Evolutionary conservation across 2,888 invertebrate species (phyloP).

Genomic region (Dryomyza anilis): DNA sequence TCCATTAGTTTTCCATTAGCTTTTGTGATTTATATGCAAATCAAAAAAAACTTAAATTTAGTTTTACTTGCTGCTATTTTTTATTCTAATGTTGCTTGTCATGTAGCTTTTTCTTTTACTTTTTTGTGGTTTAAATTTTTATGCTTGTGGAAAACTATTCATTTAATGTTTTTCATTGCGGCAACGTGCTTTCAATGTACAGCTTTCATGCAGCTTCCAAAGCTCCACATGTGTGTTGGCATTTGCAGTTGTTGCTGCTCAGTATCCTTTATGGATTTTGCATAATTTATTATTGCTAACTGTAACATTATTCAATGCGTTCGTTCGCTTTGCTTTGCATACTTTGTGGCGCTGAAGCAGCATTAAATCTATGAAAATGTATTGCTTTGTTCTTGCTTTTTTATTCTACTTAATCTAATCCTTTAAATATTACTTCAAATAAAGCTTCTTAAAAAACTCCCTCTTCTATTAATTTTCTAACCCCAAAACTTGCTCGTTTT

Average conservation of each 20-base stretch:
- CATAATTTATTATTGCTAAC: conserved; percentile 19
- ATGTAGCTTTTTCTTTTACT: not conserved
- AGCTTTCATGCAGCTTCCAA: too few relatives aligned
- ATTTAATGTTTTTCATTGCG: conserved; percentile 9
- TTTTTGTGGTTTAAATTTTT: conserved; percentile 7
- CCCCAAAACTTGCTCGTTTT: too few relatives aligned
- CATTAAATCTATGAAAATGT: not conserved
- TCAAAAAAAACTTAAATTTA: not conserved
- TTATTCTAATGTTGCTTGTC: not conserved
- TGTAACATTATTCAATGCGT: too few relatives aligned
- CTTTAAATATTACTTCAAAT: not conserved
- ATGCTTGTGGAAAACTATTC: conserved; percentile 23
- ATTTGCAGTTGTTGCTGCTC: too few relatives aligned
- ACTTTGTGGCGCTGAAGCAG: not conserved
- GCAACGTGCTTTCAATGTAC: not conserved
- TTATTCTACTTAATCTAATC: conserved; percentile 4
- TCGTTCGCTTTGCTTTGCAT: conserved; percentile 5
- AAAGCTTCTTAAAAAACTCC: too few relatives aligned
- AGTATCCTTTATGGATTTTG: conserved; percentile 15
- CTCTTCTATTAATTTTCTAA: too few relatives aligned
- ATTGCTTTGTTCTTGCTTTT: not conserved
- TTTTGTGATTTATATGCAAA: conserved; percentile 14
- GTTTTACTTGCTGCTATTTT: not conserved
- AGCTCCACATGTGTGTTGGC: too few relatives aligned
- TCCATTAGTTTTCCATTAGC: conserved; percentile 4